Percentiles rank a stretch among this genome's conserved stretches.
Evolutionary conservation across 2,797 vertebrate species (phyloP).

Genomic region (Crax fasciolata): DNA sequence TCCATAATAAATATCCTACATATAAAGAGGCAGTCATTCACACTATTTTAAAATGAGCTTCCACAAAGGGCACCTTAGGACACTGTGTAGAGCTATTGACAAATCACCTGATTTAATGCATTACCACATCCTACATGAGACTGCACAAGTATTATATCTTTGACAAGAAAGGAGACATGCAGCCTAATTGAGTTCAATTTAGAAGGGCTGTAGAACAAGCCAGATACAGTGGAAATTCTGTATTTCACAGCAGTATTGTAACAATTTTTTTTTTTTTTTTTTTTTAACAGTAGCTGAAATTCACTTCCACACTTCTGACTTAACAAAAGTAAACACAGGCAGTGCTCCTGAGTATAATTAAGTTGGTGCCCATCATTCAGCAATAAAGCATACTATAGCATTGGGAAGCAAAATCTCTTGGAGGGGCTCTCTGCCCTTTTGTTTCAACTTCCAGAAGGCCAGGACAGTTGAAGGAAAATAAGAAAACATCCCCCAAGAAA

Average conservation of each 20-base stretch:
- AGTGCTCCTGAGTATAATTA: constrained; percentile 46
- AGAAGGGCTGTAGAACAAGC: constrained; percentile 45
- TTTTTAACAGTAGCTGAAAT: constrained; percentile 51
- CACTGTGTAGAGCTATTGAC: not conserved
- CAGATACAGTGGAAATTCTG: constrained; percentile 22
- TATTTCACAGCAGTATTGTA: constrained; percentile 6
- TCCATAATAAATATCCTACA: not conserved
- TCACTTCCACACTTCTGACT: constrained; percentile 57
- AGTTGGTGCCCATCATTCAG: constrained; percentile 54
- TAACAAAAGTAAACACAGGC: constrained; percentile 52
- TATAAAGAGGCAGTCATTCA: not conserved
- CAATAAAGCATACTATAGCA: not conserved
- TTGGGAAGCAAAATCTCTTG: constrained; percentile 27
- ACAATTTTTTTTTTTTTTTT: not conserved
- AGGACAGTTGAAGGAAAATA: constrained; percentile 28
- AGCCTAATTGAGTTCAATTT: constrained; percentile 54
- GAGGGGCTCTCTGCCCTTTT: constrained; percentile 36
- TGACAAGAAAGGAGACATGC: constrained; percentile 25
- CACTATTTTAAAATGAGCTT: not conserved
- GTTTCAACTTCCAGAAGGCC: constrained; percentile 50
- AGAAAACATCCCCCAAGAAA: constrained; percentile 35
- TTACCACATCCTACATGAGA: constrained; percentile 19
- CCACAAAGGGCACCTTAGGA: constrained; percentile 34
- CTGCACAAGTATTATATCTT: constrained; percentile 5
- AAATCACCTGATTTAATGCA: constrained; percentile 45